A percentile compares a stretch with the other conserved stretches of the same genome.
phyloP scores from a whole-genome alignment of 37 sponge, comb jelly and placozoan species.

The Diacarnus erythraeanus region DNA sequence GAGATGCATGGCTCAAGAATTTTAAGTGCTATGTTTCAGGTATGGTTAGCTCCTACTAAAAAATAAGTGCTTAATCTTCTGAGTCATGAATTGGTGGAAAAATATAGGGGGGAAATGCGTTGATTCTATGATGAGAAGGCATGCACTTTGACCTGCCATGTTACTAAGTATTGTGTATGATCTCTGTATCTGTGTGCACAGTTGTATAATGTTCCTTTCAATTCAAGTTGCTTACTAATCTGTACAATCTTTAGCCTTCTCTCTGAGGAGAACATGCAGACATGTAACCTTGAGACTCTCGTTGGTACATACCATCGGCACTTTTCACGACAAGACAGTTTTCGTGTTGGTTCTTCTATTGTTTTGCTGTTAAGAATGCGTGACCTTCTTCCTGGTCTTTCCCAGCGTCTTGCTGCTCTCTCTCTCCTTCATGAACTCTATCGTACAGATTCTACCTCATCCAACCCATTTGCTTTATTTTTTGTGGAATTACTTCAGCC shows the following conservation, averaged over 20 bases:
- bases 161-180: no score
- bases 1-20: no score
- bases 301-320: constrained; percentile 62
- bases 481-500: constrained; percentile 78
- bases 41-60: no score
- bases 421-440: constrained; percentile 88
- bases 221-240: not conserved
- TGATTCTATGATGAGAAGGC: no score
- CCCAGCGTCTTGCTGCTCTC: constrained; percentile 88
- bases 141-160: no score
- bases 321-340: constrained; percentile 82
- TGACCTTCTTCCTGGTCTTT: constrained; percentile 77
- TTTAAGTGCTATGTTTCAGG: no score
- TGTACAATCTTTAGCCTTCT: constrained; percentile 40
- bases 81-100: no score
- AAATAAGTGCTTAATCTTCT: no score
- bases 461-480: constrained; percentile 87
- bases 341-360: constrained; percentile 86
- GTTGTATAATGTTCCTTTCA: not conserved
- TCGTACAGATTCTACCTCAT: constrained; percentile 65
- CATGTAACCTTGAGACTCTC: constrained; percentile 78
- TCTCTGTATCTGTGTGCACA: not conserved
- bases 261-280: constrained; percentile 52
- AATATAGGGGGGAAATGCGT: no score
- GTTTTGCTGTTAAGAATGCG: constrained; percentile 81